phyloP scores from a whole-genome alignment of 2,113 vertebrate species.

The Pelmatolapia mariae region DNA sequence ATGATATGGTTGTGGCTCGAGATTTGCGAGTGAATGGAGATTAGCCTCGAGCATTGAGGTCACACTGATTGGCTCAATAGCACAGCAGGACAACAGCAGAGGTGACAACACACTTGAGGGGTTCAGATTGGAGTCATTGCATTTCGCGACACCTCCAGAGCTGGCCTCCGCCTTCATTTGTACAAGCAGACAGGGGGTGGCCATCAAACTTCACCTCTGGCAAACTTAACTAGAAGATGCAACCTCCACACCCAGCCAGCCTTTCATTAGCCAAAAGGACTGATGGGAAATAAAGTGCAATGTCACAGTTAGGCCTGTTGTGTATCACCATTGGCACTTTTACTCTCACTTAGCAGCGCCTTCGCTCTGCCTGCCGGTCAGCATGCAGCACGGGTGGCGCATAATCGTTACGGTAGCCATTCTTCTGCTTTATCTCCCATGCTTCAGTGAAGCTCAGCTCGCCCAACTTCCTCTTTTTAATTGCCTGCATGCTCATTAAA shows the following conservation, averaged over 20 bases:
- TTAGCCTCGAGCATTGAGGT: constrained; percentile 5
- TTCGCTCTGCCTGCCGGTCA: neutral
- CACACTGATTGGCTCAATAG: constrained; percentile 25
- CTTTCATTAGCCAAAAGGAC: neutral
- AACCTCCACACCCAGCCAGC: neutral
- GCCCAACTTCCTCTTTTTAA: constrained; percentile 68
- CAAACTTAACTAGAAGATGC: constrained; percentile 2
- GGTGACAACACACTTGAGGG: constrained; percentile 7
- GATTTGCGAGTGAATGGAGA: constrained; percentile 54
- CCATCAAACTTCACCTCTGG: constrained; percentile 16
- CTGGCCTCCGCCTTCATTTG: constrained; percentile 17
- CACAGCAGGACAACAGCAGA: constrained; percentile 34
- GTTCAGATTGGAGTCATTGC: constrained; percentile 23
- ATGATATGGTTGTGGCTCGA: neutral
- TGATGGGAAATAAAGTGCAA: constrained; percentile 11
- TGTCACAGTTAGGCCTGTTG: neutral
- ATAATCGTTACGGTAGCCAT: constrained; percentile 6
- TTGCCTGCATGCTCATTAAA: constrained; percentile 62
- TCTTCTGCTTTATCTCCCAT: constrained; percentile 44
- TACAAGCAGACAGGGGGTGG: neutral
- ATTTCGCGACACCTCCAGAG: constrained; percentile 25
- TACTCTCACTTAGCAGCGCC: neutral
- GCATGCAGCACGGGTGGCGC: neutral
- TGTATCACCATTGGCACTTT: constrained; percentile 20
- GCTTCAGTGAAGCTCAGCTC: constrained; percentile 59